Evolutionary conservation across 2,797 vertebrate species (phyloP).

Genomic region (Podarcis lilfordi): DNA sequence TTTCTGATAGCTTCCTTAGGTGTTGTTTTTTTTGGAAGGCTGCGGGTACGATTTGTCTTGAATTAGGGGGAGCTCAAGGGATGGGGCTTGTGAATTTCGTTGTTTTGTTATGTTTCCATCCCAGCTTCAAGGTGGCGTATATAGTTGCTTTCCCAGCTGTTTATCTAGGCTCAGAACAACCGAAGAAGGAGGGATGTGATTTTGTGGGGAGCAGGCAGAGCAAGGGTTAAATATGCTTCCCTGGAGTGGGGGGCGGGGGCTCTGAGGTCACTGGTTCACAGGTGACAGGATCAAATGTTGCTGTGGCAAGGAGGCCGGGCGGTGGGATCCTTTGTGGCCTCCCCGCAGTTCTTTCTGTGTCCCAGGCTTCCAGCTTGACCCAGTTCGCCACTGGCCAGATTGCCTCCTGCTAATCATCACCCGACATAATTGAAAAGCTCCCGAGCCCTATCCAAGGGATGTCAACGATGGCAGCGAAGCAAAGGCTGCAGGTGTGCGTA

Average conservation of each 20-base stretch:
- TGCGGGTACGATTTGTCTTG: no score
- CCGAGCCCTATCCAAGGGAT: neutral
- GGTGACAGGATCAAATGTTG: neutral
- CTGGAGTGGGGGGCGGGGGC: no score
- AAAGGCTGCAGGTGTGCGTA: constrained; percentile 59
- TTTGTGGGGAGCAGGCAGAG: neutral
- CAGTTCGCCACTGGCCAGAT: neutral
- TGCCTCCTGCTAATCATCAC: constrained; percentile 65
- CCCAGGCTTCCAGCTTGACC: neutral
- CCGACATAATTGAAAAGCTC: constrained; percentile 57
- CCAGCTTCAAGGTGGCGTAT: no score
- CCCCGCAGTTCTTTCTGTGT: neutral
- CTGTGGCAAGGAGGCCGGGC: neutral
- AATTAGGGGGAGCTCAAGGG: no score
- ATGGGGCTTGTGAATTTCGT: no score
- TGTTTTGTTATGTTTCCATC: no score
- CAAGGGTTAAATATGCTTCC: no score
- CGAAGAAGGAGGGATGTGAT: no score
- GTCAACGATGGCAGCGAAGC: neutral
- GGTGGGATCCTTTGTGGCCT: neutral
- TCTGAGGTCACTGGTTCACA: neutral
- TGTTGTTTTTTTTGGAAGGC: neutral
- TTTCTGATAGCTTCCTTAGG: neutral
- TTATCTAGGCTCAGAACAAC: neutral
- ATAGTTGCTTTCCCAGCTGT: neutral